A percentile compares a stretch with the other conserved stretches of the same genome.
Evolutionary conservation across 1,140 invertebrate genomes (phyloP).

Genomic region (Heliconius hermathena): DNA sequence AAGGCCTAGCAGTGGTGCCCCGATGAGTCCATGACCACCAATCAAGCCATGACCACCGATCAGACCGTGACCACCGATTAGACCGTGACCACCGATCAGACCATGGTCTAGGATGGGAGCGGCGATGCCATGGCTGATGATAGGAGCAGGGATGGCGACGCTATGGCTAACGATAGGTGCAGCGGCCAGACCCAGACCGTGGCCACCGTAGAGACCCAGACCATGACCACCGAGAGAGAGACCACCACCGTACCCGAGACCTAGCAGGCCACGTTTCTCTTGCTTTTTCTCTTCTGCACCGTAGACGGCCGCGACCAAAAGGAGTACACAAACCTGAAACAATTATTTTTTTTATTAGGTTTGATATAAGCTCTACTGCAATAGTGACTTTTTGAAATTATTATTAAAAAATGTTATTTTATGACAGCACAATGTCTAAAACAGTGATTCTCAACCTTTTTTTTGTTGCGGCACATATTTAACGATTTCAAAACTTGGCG

Average conservation of each 20-base stretch:
- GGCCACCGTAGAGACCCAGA: conserved; percentile 44
- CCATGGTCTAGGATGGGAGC: conserved; percentile 53
- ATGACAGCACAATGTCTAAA: too few species aligned
- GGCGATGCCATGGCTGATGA: conserved; percentile 54
- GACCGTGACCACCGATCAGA: conserved; percentile 52
- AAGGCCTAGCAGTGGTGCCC: conserved; percentile 46
- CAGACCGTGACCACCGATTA: conserved; percentile 51
- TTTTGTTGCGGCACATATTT: too few species aligned
- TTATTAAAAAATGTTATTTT: too few species aligned
- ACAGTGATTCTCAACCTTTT: too few species aligned
- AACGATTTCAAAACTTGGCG: too few species aligned
- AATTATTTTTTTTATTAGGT: neutral
- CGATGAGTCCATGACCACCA: conserved; percentile 49
- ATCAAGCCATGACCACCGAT: conserved; percentile 48
- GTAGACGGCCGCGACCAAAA: conserved; percentile 55
- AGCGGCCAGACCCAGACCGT: conserved; percentile 45
- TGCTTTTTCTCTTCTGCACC: conserved; percentile 73
- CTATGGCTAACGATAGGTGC: conserved; percentile 44
- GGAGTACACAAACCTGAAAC: conserved; percentile 61
- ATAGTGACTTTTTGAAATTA: too few species aligned
- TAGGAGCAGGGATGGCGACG: conserved; percentile 49
- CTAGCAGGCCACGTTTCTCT: conserved; percentile 71
- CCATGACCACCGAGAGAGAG: conserved; percentile 40
- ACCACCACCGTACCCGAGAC: conserved; percentile 63
- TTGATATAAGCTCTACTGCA: neutral